Conservation (phyloP, 2,888 invertebrate genomes). For the Ceramica pisi region DNA sequence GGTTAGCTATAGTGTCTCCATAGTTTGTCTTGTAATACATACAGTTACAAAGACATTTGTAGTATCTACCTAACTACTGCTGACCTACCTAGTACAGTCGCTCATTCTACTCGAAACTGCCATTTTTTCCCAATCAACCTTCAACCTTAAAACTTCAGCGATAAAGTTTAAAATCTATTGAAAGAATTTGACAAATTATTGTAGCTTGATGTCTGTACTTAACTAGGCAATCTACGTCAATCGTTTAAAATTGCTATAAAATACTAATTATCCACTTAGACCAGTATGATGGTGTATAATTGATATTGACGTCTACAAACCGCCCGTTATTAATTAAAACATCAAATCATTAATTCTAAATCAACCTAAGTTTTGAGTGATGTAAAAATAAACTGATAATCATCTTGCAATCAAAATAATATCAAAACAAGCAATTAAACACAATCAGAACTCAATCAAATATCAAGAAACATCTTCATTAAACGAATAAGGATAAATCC, state of each 20-base stretch:
- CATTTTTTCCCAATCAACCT: too few species aligned
- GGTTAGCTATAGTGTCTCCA: too few species aligned
- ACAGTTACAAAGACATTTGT: not conserved
- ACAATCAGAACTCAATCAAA: not conserved
- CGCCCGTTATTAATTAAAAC: conserved; percentile 14
- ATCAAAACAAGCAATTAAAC: conserved; percentile 7
- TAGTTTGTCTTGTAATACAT: not conserved
- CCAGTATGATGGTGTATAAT: conserved; percentile 41
- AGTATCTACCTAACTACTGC: not conserved
- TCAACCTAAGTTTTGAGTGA: not conserved
- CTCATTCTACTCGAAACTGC: too few species aligned
- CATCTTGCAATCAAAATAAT: not conserved
- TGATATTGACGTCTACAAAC: conserved; percentile 28
- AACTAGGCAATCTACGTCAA: conserved; percentile 11
- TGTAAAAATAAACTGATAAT: not conserved
- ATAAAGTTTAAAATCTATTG: too few species aligned
- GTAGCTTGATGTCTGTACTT: too few species aligned
- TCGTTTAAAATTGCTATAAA: conserved; percentile 37
- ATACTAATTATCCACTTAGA: conserved; percentile 44
- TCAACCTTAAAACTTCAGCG: too few species aligned
- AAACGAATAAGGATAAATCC: conserved; percentile 32
- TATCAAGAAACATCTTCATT: conserved; percentile 10
- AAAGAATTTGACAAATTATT: too few species aligned
- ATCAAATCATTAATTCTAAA: conserved; percentile 13
- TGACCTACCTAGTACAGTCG: not conserved